Evolutionary conservation across 1,140 invertebrate species (phyloP).

Genomic region (Dendrolimus kikuchii): DNA sequence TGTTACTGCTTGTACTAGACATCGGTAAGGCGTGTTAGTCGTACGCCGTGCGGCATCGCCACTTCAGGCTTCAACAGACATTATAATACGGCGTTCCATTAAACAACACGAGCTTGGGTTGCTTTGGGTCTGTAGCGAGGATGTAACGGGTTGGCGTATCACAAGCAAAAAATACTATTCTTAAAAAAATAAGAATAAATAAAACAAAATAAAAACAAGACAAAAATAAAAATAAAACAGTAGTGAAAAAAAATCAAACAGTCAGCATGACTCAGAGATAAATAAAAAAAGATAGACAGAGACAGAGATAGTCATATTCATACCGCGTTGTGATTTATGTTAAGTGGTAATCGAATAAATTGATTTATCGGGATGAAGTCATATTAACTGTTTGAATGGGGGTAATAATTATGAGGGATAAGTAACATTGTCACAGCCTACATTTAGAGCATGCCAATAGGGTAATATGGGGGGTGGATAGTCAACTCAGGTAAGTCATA

Average conservation of each 20-base stretch:
- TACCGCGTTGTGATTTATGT: slow-evolving; percentile 57
- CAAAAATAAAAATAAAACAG: slow-evolving; percentile 44
- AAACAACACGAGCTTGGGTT: slow-evolving; percentile 35
- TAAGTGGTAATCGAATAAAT: slow-evolving; percentile 28
- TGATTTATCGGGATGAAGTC: slow-evolving; percentile 48
- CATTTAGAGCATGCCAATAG: slow-evolving; percentile 56
- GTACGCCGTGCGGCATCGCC: slow-evolving; percentile 35
- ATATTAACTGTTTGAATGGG: slow-evolving; percentile 63
- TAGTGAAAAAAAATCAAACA: slow-evolving; percentile 61
- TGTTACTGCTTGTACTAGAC: slow-evolving; percentile 49
- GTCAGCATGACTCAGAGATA: slow-evolving; percentile 67
- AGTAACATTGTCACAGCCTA: slow-evolving; percentile 66
- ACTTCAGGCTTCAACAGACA: slow-evolving; percentile 16
- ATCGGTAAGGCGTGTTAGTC: slow-evolving; percentile 54
- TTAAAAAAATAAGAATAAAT: slow-evolving; percentile 33
- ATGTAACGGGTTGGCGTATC: slow-evolving; percentile 60
- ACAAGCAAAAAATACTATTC: slow-evolving; percentile 69
- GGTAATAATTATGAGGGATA: slow-evolving; percentile 44
- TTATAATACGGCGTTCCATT: slow-evolving; percentile 27
- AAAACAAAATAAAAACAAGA: slow-evolving; percentile 51
- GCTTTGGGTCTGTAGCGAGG: slow-evolving; percentile 59
- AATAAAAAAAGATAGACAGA: slow-evolving; percentile 66
- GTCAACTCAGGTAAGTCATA: slow-evolving; percentile 43
- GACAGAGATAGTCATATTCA: slow-evolving; percentile 59
- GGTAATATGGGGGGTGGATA: slow-evolving; percentile 36